Evolutionary conservation across 2,888 invertebrate genomes (phyloP), one percentile per base, ranked within the genome.

Genomic region (Ephialtes manifestator): DNA sequence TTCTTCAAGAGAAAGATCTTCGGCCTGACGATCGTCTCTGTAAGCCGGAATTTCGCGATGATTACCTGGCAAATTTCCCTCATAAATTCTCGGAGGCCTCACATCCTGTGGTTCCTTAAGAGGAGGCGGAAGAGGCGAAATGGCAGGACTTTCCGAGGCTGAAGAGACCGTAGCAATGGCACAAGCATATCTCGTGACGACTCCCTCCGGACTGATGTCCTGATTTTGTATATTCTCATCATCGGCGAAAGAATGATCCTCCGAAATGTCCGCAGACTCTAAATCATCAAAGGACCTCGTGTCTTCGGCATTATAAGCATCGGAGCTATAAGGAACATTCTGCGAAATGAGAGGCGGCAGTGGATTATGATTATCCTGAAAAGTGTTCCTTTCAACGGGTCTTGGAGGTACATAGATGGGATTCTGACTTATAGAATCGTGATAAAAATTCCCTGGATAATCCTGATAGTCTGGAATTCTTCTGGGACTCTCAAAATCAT

Each of bases 141-240:
- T 24, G 15, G 81, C 76, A 11, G 89, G 88, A 76, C 88, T 90
- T 15, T 89, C 87, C 15, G 90, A 87, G 2, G 79, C 84, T 1
- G 92, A 90, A 0, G 92, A 92, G 3, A 94, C 90, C 0, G 94
- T 94, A 4, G 89, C 94, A 11, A 94, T 92, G 4, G 93, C 94
- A 67, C 92, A 91, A 0, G 94, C 88, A 72, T 94, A 93, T 20
- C 93, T 90, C 7, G 94, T 94, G 0, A 94, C 91, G 0, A 94
- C 88, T 0, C 93, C 93, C 2, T 89, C 81, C 0, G 92, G 86
- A 18, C 93, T 92, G 70, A 94, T 93, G 39, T 94, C 93, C 75
- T 94, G 94, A 75, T 94, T 94, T 67, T 92, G 88, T 10, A 93
- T 93, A 46, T 93, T 90, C 51, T 90, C 88, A 39, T 91, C 92